Evolutionary conservation across 2,888 invertebrate species (phyloP).

Genomic region (Phasia obesa): DNA sequence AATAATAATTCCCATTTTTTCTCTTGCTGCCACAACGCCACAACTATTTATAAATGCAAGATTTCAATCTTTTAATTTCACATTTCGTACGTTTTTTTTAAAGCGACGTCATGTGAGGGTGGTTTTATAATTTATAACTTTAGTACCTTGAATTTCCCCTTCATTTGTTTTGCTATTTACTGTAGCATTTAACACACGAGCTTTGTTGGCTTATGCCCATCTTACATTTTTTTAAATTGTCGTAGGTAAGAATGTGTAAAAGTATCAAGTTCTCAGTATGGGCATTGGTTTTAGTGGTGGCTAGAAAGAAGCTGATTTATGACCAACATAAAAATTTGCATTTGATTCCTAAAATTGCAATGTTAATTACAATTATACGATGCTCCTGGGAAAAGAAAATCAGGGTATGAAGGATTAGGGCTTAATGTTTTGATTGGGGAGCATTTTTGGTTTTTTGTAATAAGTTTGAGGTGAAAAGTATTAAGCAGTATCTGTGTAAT

Average conservation of each 20-base stretch:
- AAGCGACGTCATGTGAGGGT: slow-evolving; percentile 11
- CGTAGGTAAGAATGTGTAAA: slow-evolving; percentile 27
- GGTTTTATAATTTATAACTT: slow-evolving; percentile 42
- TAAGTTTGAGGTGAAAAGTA: not conserved
- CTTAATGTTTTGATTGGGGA: not conserved
- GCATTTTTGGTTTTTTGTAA: not conserved
- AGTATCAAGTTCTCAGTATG: not conserved
- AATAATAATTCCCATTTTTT: slow-evolving; percentile 6
- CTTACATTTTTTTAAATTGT: slow-evolving; percentile 9
- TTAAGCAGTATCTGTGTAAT: too few relatives aligned
- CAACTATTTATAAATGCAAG: slow-evolving; percentile 41
- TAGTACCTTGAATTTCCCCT: slow-evolving; percentile 10
- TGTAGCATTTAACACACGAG: slow-evolving; percentile 5
- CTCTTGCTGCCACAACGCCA: slow-evolving; percentile 59
- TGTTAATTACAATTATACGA: slow-evolving; percentile 71
- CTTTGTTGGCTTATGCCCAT: not conserved
- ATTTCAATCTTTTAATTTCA: slow-evolving; percentile 66
- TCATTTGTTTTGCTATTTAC: slow-evolving; percentile 15
- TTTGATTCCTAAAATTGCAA: slow-evolving; percentile 58
- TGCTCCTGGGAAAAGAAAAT: slow-evolving; percentile 29
- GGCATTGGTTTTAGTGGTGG: not conserved
- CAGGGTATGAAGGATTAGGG: not conserved
- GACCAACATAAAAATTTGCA: slow-evolving; percentile 18
- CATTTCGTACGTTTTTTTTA: slow-evolving; percentile 52
- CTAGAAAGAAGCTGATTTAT: slow-evolving; percentile 53